These are phyloP conservation scores for Portevinia maculata DNA, from an alignment of 2,888 invertebrate species.

Conservation along the genomic window DNA sequence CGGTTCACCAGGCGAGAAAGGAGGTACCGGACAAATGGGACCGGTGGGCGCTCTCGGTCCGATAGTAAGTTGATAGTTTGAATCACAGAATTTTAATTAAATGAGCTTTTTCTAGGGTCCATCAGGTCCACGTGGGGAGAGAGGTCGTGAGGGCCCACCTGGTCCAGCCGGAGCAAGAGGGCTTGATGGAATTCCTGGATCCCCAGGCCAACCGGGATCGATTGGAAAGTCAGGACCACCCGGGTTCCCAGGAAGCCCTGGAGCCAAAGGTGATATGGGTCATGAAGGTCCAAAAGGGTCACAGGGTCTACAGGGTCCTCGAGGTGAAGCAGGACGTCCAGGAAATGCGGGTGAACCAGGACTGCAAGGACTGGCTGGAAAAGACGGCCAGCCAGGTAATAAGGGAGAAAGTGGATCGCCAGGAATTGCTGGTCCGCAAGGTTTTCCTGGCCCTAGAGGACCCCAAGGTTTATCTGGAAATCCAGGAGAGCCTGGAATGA, in stretches of 20 bases:
- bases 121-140: constrained; percentile 91
- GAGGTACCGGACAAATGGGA: constrained; percentile 88
- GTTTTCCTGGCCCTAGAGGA: constrained; percentile 92
- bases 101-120: constrained; percentile 85
- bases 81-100: not conserved
- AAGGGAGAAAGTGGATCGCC: constrained; percentile 90
- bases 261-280: constrained; percentile 92
- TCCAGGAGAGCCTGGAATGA: constrained; percentile 88
- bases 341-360: constrained; percentile 91
- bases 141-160: constrained; percentile 92
- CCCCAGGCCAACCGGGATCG: constrained; percentile 87
- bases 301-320: constrained; percentile 91
- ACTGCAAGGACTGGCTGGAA: constrained; percentile 89
- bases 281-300: constrained; percentile 90
- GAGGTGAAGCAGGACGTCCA: constrained; percentile 91
- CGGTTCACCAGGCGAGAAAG: constrained; percentile 90
- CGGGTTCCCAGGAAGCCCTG: constrained; percentile 91
- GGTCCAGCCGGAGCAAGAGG: constrained; percentile 91
- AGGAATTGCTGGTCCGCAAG: constrained; percentile 90
- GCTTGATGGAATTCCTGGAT: constrained; percentile 90
- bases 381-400: constrained; percentile 91
- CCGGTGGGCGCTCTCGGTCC: constrained; percentile 87
- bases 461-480: constrained; percentile 89
- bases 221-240: constrained; percentile 92
- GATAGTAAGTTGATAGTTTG: constrained; percentile 75